These are phyloP conservation scores for Autographa pulchrina DNA, from an alignment of 2,888 invertebrate genomes.

Conservation along the genomic window DNA sequence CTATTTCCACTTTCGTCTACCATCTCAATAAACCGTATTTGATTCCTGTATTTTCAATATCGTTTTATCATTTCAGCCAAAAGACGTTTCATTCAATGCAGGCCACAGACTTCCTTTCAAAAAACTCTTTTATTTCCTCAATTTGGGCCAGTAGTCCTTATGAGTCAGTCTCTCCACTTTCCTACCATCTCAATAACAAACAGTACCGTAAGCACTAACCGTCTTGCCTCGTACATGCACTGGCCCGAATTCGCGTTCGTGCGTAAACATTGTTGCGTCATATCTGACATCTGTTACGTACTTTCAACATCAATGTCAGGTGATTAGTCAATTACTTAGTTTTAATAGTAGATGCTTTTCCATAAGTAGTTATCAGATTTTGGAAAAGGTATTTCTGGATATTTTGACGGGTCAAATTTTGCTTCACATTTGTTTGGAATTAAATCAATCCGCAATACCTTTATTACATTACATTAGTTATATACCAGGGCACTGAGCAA, in stretches of 20 bases:
- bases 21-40: no score
- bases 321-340: constrained; percentile 33
- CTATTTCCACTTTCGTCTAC: no score
- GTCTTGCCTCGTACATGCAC: constrained; percentile 32
- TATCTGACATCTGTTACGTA: constrained; percentile 53
- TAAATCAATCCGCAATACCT: no score
- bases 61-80: no score
- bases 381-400: neutral
- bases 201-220: neutral
- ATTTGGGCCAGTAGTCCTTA: neutral
- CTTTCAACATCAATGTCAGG: constrained; percentile 43
- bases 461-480: no score
- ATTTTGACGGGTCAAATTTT: neutral
- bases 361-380: neutral
- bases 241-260: constrained; percentile 62
- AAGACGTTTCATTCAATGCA: no score
- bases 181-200: constrained; percentile 1
- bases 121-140: no score
- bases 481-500: no score
- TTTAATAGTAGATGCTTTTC: neutral
- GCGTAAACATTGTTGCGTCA: constrained; percentile 69
- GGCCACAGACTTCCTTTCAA: no score
- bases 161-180: neutral
- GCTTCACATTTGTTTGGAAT: no score
- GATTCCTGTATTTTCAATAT: no score